Percentiles rank a stretch among this genome's conserved stretches.
These are phyloP conservation scores for Notolepis coatsorum DNA, from an alignment of 2,797 vertebrate species.

Conservation along the genomic window DNA sequence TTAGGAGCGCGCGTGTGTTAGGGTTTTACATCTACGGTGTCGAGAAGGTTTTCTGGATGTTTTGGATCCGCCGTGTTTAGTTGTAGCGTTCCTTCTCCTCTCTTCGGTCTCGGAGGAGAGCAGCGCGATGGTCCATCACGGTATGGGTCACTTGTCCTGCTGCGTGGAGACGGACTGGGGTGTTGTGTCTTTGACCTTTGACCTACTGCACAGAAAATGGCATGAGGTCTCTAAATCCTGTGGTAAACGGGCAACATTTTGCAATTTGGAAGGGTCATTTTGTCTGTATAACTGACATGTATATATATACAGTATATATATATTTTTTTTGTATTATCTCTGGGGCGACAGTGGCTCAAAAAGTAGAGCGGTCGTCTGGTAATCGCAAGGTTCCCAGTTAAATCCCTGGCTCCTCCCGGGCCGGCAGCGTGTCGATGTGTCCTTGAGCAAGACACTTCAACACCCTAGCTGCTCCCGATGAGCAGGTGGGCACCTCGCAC, in stretches of 20 bases:
- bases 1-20: constrained; percentile 8
- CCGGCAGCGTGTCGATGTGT: too few species aligned
- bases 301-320: too few species aligned
- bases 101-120: constrained; percentile 54
- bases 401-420: too few species aligned
- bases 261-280: too few species aligned
- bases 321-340: too few species aligned
- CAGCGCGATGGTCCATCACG: constrained; percentile 43
- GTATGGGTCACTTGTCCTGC: constrained; percentile 11
- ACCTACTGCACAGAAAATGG: not conserved
- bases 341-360: too few species aligned
- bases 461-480: too few species aligned
- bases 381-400: too few species aligned
- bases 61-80: constrained; percentile 12
- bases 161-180: constrained; percentile 51
- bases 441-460: too few species aligned
- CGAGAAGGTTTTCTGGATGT: constrained; percentile 3
- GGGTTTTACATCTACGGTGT: constrained; percentile 9
- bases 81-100: constrained; percentile 30
- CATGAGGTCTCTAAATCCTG: not conserved
- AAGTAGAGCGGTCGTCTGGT: too few species aligned
- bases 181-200: not conserved
- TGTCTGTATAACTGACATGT: too few species aligned
- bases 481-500: too few species aligned
- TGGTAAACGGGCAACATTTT: not conserved